Percentiles rank a stretch among this genome's conserved stretches.
Evolutionary conservation across 2,797 vertebrate species (phyloP).

Genomic region (Hipposideros larvatus): DNA sequence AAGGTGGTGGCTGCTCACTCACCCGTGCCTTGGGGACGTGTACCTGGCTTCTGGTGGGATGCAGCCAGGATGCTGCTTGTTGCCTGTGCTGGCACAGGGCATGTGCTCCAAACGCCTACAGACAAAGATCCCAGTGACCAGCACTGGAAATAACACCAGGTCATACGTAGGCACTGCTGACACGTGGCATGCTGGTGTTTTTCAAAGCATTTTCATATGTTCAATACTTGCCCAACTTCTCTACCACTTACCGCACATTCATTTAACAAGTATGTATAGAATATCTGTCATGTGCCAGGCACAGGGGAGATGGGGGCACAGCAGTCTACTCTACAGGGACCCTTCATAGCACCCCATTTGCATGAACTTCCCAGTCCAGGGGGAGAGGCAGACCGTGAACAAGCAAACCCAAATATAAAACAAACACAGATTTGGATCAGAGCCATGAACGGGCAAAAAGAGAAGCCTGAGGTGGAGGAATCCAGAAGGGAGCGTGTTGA

Average conservation of each 20-base stretch:
- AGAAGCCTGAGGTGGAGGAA: neutral
- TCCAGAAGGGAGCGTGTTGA: neutral
- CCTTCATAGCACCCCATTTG: neutral
- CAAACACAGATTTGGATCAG: neutral
- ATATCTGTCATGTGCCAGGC: neutral
- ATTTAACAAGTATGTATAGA: neutral
- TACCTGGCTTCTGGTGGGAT: neutral
- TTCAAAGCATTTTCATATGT: neutral
- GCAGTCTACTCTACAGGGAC: neutral
- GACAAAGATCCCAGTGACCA: neutral
- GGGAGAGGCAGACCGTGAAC: neutral
- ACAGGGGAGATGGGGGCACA: neutral
- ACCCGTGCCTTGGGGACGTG: no score
- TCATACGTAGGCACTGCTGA: neutral
- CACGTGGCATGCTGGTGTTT: fast-evolving
- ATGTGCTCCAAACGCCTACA: fast-evolving
- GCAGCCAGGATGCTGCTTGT: no score
- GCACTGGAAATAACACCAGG: neutral
- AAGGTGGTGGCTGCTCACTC: neutral
- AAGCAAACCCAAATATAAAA: neutral
- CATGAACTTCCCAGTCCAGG: neutral
- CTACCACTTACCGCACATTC: neutral
- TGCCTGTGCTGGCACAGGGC: neutral
- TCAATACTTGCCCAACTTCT: neutral
- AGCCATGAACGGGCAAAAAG: neutral